Evolutionary conservation across 2,888 invertebrate species (phyloP).

Genomic region (Gandaritis pyraliata): DNA sequence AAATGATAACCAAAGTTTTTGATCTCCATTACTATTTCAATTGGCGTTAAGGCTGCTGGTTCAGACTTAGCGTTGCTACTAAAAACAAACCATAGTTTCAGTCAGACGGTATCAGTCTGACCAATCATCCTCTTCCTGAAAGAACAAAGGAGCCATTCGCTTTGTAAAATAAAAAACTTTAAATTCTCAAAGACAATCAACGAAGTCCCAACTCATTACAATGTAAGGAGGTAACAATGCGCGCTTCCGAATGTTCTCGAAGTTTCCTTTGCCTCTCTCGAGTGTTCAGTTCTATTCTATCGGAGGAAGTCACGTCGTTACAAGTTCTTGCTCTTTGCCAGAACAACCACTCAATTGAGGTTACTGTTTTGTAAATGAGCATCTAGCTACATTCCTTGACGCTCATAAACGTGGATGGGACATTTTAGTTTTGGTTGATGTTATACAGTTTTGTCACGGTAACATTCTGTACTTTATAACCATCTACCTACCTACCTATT

Average conservation of each 20-base stretch:
- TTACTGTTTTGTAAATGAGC: constrained; percentile 11
- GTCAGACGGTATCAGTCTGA: neutral
- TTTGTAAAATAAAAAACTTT: constrained; percentile 19
- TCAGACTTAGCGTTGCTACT: too few relatives aligned
- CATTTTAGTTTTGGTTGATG: too few relatives aligned
- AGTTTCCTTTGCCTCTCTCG: constrained; percentile 31
- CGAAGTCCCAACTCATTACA: constrained; percentile 31
- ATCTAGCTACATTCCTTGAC: neutral
- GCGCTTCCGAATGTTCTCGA: constrained; percentile 30
- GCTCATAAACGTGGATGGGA: too few relatives aligned
- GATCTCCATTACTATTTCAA: too few relatives aligned
- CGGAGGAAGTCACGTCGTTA: constrained; percentile 39
- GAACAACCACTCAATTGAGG: constrained; percentile 6
- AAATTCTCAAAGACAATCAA: constrained; percentile 33
- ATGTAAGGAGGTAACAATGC: constrained; percentile 32
- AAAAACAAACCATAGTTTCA: too few relatives aligned
- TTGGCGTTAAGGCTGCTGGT: too few relatives aligned
- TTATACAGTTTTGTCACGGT: too few relatives aligned
- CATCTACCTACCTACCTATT: too few relatives aligned
- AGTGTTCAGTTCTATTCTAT: constrained; percentile 34
- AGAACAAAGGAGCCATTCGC: constrained; percentile 17
- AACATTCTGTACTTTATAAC: too few relatives aligned
- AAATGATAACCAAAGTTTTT: too few relatives aligned
- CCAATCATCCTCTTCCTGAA: constrained; percentile 6
- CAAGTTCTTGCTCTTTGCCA: constrained; percentile 33